These are phyloP conservation scores for Biston betularia DNA, from an alignment of 2,888 invertebrate genomes.

Conservation along the genomic window DNA sequence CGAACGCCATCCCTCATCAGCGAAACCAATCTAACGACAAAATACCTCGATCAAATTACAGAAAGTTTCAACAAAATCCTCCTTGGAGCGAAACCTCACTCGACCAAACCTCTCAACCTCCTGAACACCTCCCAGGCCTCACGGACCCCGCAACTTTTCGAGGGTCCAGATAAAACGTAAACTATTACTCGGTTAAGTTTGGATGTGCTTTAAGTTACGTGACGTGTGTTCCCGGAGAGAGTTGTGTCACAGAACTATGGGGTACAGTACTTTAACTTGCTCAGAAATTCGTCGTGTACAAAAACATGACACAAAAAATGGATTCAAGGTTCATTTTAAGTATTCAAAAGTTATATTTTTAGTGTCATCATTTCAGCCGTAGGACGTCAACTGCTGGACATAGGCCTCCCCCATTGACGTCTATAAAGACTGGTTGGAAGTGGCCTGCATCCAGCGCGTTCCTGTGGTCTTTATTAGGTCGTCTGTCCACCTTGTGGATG, in stretches of 20 bases:
- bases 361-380: no score
- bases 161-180: constrained; percentile 50
- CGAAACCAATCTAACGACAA: constrained; percentile 25
- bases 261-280: constrained; percentile 2
- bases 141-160: constrained; percentile 41
- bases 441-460: no score
- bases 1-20: constrained; percentile 23
- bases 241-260: constrained; percentile 43
- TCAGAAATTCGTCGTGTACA: no score
- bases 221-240: constrained; percentile 46
- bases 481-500: no score
- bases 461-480: no score
- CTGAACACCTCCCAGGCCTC: constrained; percentile 14
- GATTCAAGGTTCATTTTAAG: no score
- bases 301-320: no score
- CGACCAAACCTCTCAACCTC: constrained; percentile 16
- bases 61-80: constrained; percentile 26
- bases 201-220: constrained; percentile 50
- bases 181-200: constrained; percentile 53
- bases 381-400: no score
- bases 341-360: no score
- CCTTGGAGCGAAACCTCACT: constrained; percentile 18
- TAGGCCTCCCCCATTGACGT: no score
- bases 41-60: constrained; percentile 31
- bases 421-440: no score